phyloP scores from a whole-genome alignment of 1,140 invertebrate species.

The Triops cancriformis region DNA sequence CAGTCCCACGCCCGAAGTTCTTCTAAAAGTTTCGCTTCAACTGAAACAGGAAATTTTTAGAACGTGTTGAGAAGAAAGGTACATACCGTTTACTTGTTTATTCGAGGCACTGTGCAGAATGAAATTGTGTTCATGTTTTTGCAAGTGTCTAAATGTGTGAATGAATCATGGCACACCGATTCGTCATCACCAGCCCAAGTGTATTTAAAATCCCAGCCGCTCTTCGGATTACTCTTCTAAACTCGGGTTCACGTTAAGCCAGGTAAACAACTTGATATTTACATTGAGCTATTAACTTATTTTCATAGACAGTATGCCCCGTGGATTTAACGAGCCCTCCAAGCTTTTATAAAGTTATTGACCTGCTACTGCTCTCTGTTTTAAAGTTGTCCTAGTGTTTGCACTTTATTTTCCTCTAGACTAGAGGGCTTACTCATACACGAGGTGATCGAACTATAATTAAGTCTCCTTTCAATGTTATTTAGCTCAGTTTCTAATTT shows the following conservation, averaged over 20 bases:
- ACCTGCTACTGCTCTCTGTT: neutral
- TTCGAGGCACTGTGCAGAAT: neutral
- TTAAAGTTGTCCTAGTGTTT: neutral
- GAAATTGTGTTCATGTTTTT: neutral
- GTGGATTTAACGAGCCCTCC: neutral
- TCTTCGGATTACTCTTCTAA: neutral
- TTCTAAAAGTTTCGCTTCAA: too few species aligned
- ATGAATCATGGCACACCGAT: neutral
- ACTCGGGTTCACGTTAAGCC: neutral
- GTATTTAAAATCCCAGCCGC: neutral
- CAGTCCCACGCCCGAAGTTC: too few species aligned
- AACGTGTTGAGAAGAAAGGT: neutral
- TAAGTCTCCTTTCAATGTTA: too few species aligned
- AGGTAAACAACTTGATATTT: neutral
- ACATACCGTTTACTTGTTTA: neutral
- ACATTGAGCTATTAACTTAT: too few species aligned
- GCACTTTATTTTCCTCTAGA: too few species aligned
- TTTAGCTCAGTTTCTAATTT: too few species aligned
- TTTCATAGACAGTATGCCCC: too few species aligned
- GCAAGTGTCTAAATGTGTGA: neutral
- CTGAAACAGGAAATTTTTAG: too few species aligned
- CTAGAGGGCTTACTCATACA: too few species aligned
- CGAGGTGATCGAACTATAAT: too few species aligned
- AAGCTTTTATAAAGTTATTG: neutral
- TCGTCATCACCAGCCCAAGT: neutral